Percentiles rank a stretch among this genome's conserved stretches.
These are phyloP conservation scores for Diadegma fenestrale DNA, from an alignment of 2,888 invertebrate genomes.

Conservation along the genomic window DNA sequence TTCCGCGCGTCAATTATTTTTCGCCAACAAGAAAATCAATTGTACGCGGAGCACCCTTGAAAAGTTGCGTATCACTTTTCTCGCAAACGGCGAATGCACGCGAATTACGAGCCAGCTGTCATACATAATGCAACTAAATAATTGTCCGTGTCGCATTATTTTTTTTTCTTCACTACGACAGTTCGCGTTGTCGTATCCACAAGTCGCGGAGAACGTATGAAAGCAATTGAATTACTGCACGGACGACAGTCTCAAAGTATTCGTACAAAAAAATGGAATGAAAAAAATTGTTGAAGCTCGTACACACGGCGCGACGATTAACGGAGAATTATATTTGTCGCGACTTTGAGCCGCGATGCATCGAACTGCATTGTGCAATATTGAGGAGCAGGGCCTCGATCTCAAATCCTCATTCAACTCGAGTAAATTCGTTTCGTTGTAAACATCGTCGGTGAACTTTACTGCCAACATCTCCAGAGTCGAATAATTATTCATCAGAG, in stretches of 20 bases:
- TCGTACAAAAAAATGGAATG: constrained; percentile 18
- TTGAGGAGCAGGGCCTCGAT: constrained; percentile 41
- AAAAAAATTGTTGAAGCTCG: constrained; percentile 23
- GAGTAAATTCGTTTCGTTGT: background rate
- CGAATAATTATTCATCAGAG: background rate
- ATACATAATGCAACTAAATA: constrained; percentile 60
- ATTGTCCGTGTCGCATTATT: constrained; percentile 42
- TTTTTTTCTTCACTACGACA: constrained; percentile 33
- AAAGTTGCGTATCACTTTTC: constrained; percentile 16
- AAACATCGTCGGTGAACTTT: background rate
- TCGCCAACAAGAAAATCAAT: background rate
- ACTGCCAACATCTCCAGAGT: background rate
- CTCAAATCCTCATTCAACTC: constrained; percentile 46
- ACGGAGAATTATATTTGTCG: constrained; percentile 11
- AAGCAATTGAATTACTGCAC: constrained; percentile 6
- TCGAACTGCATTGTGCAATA: constrained; percentile 43
- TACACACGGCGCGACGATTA: background rate
- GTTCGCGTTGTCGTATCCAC: constrained; percentile 13
- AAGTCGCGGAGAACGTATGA: background rate
- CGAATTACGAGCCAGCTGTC: constrained; percentile 30
- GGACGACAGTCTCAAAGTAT: background rate
- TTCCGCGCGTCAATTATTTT: background rate
- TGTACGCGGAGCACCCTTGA: background rate
- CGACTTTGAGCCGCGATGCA: constrained; percentile 37
- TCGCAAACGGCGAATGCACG: constrained; percentile 2